Conservation (phyloP, 2,797 vertebrate genomes). For the Neomorphus geoffroyi region DNA sequence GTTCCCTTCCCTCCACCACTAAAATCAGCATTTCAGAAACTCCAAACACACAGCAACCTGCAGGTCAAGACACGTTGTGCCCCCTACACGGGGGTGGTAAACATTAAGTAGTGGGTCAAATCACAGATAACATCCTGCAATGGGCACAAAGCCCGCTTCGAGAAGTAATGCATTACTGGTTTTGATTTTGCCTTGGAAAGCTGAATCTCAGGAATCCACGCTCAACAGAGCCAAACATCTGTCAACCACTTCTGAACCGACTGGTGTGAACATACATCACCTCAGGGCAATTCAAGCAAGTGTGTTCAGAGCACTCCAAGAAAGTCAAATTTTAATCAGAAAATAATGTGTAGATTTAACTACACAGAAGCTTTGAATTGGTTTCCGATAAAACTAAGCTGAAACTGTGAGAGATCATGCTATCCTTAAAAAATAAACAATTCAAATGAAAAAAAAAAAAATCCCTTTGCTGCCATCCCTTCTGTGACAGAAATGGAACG, state of each 20-base stretch:
- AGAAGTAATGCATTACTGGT: not conserved
- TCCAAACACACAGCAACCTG: not conserved
- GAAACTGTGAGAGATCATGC: not conserved
- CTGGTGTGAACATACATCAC: not conserved
- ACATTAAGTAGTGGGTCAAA: not conserved
- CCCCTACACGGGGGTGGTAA: fast-evolving
- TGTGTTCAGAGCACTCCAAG: not conserved
- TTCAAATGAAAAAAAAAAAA: not conserved
- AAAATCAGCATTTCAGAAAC: not conserved
- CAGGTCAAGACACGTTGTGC: fast-evolving
- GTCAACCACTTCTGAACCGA: not conserved
- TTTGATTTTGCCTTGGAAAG: not conserved
- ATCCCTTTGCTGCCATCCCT: not conserved
- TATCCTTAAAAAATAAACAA: not conserved
- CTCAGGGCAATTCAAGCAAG: not conserved
- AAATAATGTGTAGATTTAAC: not conserved
- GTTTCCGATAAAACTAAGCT: not conserved
- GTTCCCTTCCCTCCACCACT: not conserved
- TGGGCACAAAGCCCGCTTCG: not conserved
- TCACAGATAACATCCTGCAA: not conserved
- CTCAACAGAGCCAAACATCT: not conserved
- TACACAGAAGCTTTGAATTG: not conserved
- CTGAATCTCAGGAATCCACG: not conserved
- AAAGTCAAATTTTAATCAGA: not conserved
- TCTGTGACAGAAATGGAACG: not conserved